Conservation (phyloP, 1,140 invertebrate genomes). For the Drosophila bocki region DNA sequence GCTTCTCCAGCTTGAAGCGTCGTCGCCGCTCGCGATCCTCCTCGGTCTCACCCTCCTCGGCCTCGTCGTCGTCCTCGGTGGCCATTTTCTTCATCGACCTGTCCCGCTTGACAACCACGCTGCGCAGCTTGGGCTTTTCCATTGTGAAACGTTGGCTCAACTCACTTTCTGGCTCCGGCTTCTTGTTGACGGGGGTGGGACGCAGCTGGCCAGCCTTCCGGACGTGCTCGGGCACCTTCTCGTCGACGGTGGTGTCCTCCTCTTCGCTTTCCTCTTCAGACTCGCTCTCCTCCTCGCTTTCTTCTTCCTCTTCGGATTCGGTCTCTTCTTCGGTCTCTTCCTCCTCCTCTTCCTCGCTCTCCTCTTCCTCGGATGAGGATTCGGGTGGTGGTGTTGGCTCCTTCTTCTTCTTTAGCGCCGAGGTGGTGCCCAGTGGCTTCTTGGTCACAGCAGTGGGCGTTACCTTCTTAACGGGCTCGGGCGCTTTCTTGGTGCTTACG, state of each 20-base stretch:
- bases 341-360: constrained; percentile 67
- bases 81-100: constrained; percentile 80
- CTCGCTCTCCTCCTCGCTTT: constrained; percentile 66
- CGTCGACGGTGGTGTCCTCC: constrained; percentile 61
- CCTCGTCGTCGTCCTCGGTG: constrained; percentile 74
- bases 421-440: constrained; percentile 46
- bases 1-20: constrained; percentile 82
- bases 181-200: constrained; percentile 71
- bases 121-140: constrained; percentile 82
- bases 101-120: constrained; percentile 79
- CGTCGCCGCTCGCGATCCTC: constrained; percentile 73
- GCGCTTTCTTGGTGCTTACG: constrained; percentile 48
- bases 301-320: constrained; percentile 61
- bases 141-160: constrained; percentile 80
- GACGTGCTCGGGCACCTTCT: constrained; percentile 72
- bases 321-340: constrained; percentile 72
- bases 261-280: constrained; percentile 65
- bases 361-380: constrained; percentile 71
- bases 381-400: constrained; percentile 77
- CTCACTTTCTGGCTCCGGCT: constrained; percentile 74
- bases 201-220: constrained; percentile 71
- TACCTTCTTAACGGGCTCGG: constrained; percentile 64
- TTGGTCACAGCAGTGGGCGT: constrained; percentile 26
- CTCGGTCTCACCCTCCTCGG: constrained; percentile 78
- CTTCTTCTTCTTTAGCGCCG: constrained; percentile 67